A percentile compares a stretch with the other conserved stretches of the same genome.
Evolutionary conservation across 2,797 vertebrate species (phyloP).

Genomic region (Cygnus olor): DNA sequence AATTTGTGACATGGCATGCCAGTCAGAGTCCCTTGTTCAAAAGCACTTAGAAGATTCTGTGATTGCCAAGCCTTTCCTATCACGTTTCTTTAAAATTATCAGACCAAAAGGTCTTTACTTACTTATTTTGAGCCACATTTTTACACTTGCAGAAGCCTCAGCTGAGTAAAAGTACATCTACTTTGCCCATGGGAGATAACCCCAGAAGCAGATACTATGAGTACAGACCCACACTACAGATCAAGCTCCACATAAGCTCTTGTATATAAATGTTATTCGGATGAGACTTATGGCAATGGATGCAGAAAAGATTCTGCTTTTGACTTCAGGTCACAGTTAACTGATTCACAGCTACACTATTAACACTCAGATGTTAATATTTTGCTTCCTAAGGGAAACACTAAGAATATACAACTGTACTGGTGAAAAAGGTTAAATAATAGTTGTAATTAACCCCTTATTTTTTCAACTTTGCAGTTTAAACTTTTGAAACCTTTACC

Average conservation of each 20-base stretch:
- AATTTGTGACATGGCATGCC: constrained; percentile 60
- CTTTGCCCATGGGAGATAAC: background rate
- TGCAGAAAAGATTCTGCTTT: background rate
- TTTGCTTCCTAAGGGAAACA: background rate
- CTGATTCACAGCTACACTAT: background rate
- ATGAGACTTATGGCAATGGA: background rate
- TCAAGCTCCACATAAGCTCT: background rate
- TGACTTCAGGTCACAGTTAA: background rate
- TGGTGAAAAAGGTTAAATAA: background rate
- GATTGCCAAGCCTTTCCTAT: no score
- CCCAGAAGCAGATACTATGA: background rate
- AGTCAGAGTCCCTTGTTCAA: background rate
- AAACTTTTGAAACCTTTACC: background rate
- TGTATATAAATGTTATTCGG: background rate
- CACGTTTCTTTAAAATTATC: background rate
- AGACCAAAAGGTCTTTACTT: background rate
- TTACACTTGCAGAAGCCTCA: background rate
- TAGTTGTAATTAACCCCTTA: background rate
- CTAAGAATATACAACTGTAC: background rate
- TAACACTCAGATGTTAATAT: background rate
- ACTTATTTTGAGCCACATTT: background rate
- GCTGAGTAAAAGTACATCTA: background rate
- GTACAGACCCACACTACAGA: background rate
- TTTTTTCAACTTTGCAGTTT: background rate
- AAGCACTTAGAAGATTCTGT: background rate